Conservation (phyloP, 2,888 invertebrate species). For the Rhabditophanes sp. region DNA sequence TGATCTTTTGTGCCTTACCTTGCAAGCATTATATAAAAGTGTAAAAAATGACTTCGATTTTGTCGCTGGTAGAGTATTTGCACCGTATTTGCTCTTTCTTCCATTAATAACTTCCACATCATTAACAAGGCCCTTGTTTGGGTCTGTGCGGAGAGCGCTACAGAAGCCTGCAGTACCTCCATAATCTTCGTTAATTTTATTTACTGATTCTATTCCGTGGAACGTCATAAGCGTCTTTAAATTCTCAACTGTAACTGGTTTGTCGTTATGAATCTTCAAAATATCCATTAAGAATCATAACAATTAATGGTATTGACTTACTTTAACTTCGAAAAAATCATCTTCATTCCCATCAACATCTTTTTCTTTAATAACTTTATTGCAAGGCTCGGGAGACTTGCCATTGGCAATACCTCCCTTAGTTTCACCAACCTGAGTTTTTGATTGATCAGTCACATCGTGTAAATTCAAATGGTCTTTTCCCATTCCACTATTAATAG, state of each 20-base stretch:
- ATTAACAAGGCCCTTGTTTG: conserved; percentile 25
- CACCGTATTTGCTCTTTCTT: conserved; percentile 25
- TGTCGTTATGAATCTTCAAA: too few species aligned
- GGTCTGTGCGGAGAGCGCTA: conserved; percentile 23
- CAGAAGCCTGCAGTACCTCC: conserved; percentile 36
- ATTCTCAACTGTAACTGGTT: background rate
- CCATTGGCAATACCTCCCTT: too few species aligned
- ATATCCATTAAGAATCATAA: too few species aligned
- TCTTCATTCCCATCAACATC: too few species aligned
- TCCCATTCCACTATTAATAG: too few species aligned
- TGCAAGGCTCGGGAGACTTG: too few species aligned
- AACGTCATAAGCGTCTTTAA: conserved; percentile 5
- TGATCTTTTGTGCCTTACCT: conserved; percentile 13
- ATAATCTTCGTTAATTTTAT: conserved; percentile 29
- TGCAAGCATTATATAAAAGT: conserved; percentile 28
- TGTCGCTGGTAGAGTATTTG: conserved; percentile 36
- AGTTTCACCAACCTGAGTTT: too few species aligned
- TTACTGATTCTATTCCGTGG: conserved; percentile 24
- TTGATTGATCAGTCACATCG: too few species aligned
- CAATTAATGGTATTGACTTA: too few species aligned
- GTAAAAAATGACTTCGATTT: conserved; percentile 30
- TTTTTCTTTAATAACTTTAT: too few species aligned
- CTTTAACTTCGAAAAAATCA: too few species aligned
- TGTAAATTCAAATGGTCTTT: too few species aligned
- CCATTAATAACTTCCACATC: conserved; percentile 20